Percentiles rank a stretch among this genome's conserved stretches.
Evolutionary conservation across 2,113 vertebrate genomes (phyloP).

Genomic region (Odontesthes bonariensis): DNA sequence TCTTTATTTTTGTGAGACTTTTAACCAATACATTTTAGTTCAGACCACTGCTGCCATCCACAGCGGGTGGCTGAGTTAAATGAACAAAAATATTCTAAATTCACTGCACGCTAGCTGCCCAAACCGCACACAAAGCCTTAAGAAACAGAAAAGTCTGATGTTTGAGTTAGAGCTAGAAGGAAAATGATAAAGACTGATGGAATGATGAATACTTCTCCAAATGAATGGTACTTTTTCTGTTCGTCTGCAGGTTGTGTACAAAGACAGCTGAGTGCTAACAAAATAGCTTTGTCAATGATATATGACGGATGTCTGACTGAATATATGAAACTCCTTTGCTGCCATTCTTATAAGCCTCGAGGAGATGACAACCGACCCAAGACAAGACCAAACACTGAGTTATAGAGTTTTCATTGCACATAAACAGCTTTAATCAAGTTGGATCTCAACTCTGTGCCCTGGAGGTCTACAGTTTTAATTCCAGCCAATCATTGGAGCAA

Average conservation of each 20-base stretch:
- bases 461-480: constrained; percentile 35
- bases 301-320: constrained; percentile 9
- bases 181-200: constrained; percentile 17
- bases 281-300: constrained; percentile 1
- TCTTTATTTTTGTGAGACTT: not conserved
- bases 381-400: constrained; percentile 21
- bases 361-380: constrained; percentile 4
- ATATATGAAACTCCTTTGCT: constrained; percentile 11
- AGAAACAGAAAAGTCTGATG: not conserved
- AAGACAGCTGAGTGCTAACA: not conserved
- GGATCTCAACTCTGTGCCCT: constrained; percentile 9
- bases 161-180: constrained; percentile 18
- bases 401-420: constrained; percentile 13
- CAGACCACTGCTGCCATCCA: not conserved
- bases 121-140: not conserved
- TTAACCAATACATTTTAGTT: constrained; percentile 2
- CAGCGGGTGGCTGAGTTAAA: constrained; percentile 3
- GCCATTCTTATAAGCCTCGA: not conserved
- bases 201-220: constrained; percentile 13
- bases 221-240: constrained; percentile 17
- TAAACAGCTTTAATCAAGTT: constrained; percentile 28
- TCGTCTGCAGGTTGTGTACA: constrained; percentile 18
- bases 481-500: constrained; percentile 25
- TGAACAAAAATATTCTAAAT: not conserved
- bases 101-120: not conserved